These are phyloP conservation scores for Triplophysa dalaica DNA, from an alignment of 2,113 vertebrate species.

Conservation along the genomic window DNA sequence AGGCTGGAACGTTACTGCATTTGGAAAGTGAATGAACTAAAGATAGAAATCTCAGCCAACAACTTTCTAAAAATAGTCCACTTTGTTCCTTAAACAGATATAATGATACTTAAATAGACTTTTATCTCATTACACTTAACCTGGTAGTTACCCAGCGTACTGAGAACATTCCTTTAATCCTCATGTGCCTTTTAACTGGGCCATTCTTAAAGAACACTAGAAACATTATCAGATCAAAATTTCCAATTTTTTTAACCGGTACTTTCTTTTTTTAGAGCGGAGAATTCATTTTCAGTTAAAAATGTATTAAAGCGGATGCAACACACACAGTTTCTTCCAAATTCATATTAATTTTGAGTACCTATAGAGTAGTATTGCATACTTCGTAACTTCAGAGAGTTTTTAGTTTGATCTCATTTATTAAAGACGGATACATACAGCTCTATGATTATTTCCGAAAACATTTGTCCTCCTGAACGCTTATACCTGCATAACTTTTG, in stretches of 20 bases:
- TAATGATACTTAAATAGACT: background rate
- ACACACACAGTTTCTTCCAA: too few species aligned
- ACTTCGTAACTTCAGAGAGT: too few species aligned
- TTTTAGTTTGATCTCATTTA: too few species aligned
- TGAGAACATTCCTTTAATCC: conserved; percentile 5
- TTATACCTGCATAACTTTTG: too few species aligned
- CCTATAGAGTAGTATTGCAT: too few species aligned
- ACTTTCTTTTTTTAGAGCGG: background rate
- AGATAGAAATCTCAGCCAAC: conserved; percentile 18
- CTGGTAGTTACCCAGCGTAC: background rate
- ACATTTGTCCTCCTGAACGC: too few species aligned
- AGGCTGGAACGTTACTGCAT: conserved; percentile 17
- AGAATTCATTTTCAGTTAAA: too few species aligned
- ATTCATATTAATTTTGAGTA: too few species aligned
- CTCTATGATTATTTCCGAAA: too few species aligned
- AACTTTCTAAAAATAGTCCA: conserved; percentile 23
- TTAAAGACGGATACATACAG: too few species aligned
- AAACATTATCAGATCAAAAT: background rate
- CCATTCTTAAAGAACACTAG: background rate
- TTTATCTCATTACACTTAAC: conserved; percentile 37
- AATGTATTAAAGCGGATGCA: too few species aligned
- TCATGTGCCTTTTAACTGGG: background rate
- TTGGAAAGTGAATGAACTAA: conserved; percentile 14
- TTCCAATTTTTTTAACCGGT: background rate
- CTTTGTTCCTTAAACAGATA: conserved; percentile 31